Percentiles rank a stretch among this genome's conserved stretches.
phyloP scores from a whole-genome alignment of 2,888 invertebrate genomes.

The Scaptomyza parva region DNA sequence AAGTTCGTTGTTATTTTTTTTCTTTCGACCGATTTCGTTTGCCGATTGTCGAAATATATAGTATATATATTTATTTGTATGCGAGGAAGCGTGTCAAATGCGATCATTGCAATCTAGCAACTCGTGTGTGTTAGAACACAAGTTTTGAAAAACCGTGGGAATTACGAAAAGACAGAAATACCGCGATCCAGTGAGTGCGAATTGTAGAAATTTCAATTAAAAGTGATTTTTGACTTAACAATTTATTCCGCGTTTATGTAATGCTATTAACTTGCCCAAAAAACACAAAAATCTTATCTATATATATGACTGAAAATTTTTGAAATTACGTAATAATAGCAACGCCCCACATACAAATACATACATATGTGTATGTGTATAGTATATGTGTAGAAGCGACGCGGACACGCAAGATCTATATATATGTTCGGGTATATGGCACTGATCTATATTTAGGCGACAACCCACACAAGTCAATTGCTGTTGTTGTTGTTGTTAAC shows the following conservation, averaged over 20 bases:
- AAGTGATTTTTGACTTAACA: background rate
- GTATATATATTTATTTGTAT: constrained; percentile 31
- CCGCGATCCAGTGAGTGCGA: constrained; percentile 14
- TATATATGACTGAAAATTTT: constrained; percentile 50
- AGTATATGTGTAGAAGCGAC: constrained; percentile 10
- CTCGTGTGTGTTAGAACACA: constrained; percentile 82
- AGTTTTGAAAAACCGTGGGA: constrained; percentile 44
- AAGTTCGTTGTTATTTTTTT: constrained; percentile 66
- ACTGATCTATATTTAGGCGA: constrained; percentile 77
- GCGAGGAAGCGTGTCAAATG: constrained; percentile 68
- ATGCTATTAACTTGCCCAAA: constrained; percentile 24
- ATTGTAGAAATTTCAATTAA: background rate
- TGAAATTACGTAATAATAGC: constrained; percentile 70
- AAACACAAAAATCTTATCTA: constrained; percentile 12
- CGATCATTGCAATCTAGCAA: constrained; percentile 85
- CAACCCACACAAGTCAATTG: constrained; percentile 78
- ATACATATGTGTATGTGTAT: constrained; percentile 22
- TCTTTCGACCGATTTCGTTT: constrained; percentile 46
- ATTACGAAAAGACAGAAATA: constrained; percentile 15
- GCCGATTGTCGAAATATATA: constrained; percentile 64
- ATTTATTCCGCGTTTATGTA: constrained; percentile 25
- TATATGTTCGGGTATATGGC: constrained; percentile 51
- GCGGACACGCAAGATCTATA: constrained; percentile 53
- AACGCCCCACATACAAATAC: constrained; percentile 69
- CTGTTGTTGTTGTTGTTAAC: constrained; percentile 53